These are phyloP conservation scores for Holcopasites calliopsidis DNA, from an alignment of 1,140 invertebrate species.

Conservation along the genomic window DNA sequence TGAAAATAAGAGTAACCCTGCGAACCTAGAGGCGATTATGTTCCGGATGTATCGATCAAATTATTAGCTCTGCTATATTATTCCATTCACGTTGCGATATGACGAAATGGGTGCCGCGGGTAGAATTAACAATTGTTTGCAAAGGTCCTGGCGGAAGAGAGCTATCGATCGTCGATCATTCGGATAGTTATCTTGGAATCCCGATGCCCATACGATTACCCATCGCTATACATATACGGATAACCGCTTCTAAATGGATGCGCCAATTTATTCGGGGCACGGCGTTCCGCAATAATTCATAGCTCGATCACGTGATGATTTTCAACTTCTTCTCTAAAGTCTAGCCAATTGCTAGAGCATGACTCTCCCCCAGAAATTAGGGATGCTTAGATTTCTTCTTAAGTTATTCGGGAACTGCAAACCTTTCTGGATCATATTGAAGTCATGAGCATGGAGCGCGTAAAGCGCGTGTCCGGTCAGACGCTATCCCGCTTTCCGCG, in stretches of 20 bases:
- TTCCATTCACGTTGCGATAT: conserved; percentile 4
- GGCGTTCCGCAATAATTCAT: conserved; percentile 50
- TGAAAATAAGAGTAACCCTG: neutral
- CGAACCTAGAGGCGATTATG: neutral
- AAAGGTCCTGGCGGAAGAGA: conserved; percentile 33
- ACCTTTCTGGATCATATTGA: conserved; percentile 34
- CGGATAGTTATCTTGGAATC: conserved; percentile 29
- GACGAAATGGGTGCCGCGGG: conserved; percentile 13
- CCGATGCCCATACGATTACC: conserved; percentile 14
- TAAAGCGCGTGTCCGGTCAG: conserved; percentile 29
- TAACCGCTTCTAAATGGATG: conserved; percentile 46
- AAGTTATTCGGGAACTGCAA: too few relatives aligned
- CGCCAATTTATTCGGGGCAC: conserved; percentile 48
- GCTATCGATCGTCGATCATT: conserved; percentile 36
- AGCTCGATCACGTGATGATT: conserved; percentile 1
- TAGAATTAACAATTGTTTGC: conserved; percentile 31
- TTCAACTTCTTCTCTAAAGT: conserved; percentile 10
- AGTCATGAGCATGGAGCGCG: conserved; percentile 6
- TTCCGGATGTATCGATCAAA: neutral
- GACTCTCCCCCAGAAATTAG: too few relatives aligned
- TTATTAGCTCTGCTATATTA: neutral
- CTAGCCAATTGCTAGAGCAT: too few relatives aligned
- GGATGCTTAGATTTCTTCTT: too few relatives aligned
- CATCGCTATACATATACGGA: conserved; percentile 48
- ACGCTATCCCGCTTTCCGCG: conserved; percentile 19